A percentile compares a stretch with the other conserved stretches of the same genome.
Evolutionary conservation across 2,888 invertebrate species (phyloP).

Genomic region (Polydrusus cervinus): DNA sequence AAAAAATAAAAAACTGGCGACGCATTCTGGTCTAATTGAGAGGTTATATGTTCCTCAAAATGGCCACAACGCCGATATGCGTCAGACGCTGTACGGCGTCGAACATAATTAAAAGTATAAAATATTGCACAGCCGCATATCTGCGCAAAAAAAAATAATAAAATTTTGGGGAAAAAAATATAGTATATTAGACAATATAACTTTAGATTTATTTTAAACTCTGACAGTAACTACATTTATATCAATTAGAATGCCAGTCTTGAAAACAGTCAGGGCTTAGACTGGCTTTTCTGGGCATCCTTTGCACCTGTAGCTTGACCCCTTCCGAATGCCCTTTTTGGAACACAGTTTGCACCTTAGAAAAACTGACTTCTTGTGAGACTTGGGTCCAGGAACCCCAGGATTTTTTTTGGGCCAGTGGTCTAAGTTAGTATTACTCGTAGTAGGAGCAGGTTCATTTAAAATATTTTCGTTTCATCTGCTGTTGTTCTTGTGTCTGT

Average conservation of each 20-base stretch:
- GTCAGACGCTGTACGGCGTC: constrained; percentile 3
- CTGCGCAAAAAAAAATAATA: not conserved
- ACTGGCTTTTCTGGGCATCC: constrained; percentile 2
- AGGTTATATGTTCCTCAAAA: no score
- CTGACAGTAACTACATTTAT: not conserved
- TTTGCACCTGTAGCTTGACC: not conserved
- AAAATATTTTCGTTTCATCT: not conserved
- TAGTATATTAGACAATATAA: not conserved
- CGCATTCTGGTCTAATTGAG: no score
- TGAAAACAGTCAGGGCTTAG: not conserved
- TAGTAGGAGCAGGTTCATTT: constrained; percentile 5
- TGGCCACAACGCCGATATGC: constrained; percentile 8
- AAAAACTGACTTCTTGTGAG: no score
- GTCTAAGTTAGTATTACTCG: not conserved
- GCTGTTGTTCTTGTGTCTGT: not conserved
- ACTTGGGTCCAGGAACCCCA: not conserved
- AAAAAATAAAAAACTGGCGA: no score
- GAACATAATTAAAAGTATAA: not conserved
- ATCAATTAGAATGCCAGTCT: not conserved
- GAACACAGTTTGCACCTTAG: no score
- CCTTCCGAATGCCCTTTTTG: no score
- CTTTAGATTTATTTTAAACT: constrained; percentile 1
- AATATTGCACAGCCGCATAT: not conserved
- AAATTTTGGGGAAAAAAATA: not conserved
- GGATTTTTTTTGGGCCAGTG: constrained; percentile 7